phyloP scores from a whole-genome alignment of 2,888 invertebrate genomes.

The Periphyllus acericola region DNA sequence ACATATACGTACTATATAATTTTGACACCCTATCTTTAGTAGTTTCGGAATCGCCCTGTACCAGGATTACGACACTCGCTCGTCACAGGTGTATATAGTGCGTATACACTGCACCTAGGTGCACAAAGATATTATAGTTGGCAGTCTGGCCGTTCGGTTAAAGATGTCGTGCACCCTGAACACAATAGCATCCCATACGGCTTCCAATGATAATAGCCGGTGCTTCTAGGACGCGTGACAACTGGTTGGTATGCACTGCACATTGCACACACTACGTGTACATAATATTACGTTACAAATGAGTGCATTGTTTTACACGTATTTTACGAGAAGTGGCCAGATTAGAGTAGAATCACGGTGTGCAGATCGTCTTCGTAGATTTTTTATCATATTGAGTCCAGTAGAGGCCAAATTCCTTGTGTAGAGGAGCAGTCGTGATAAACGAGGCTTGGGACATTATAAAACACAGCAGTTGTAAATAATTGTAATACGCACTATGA shows the following conservation, averaged over 20 bases:
- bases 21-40: neutral
- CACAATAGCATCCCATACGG: neutral
- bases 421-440: too few species aligned
- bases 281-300: constrained; percentile 27
- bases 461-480: too few species aligned
- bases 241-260: constrained; percentile 1
- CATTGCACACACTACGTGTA: too few species aligned
- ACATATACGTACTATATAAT: neutral
- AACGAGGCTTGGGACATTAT: too few species aligned
- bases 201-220: neutral
- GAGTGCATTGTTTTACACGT: constrained; percentile 24
- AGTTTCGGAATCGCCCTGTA: neutral
- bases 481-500: too few species aligned
- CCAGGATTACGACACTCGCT: neutral
- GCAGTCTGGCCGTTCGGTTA: neutral
- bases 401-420: too few species aligned
- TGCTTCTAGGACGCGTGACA: neutral
- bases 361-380: too few species aligned
- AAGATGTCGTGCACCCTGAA: neutral
- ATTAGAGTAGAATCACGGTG: neutral
- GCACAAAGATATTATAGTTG: too few species aligned
- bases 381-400: too few species aligned
- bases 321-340: neutral
- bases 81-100: too few species aligned
- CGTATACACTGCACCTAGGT: too few species aligned